Evolutionary conservation across 2,888 invertebrate genomes (phyloP).

Genomic region (Iphiclides podalirius): DNA sequence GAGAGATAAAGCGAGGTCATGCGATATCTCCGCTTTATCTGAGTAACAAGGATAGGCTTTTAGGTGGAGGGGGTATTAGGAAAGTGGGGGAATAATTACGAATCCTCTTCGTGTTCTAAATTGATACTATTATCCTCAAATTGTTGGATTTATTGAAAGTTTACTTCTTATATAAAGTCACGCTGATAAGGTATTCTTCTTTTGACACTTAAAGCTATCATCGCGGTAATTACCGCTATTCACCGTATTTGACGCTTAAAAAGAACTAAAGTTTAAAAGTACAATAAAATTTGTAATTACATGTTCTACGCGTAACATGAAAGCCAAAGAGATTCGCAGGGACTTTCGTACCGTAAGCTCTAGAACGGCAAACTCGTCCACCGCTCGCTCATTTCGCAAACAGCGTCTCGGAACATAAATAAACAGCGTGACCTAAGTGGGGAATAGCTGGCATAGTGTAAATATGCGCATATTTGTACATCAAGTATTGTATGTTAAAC

Average conservation of each 20-base stretch:
- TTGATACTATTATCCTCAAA: conserved; percentile 31
- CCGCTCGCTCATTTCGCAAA: conserved; percentile 47
- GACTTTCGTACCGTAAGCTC: not conserved
- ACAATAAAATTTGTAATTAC: no score
- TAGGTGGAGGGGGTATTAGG: conserved; percentile 57
- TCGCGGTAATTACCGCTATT: no score
- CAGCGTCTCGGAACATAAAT: conserved; percentile 34
- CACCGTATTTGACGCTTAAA: no score
- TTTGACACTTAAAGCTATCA: conserved; percentile 28
- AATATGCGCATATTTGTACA: conserved; percentile 66
- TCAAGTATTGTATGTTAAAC: conserved; percentile 63
- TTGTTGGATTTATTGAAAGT: conserved; percentile 14
- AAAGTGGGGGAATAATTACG: conserved; percentile 56
- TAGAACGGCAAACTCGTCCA: not conserved
- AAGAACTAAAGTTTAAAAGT: no score
- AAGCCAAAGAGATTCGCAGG: no score
- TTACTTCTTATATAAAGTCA: not conserved
- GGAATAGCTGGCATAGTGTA: conserved; percentile 39
- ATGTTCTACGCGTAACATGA: no score
- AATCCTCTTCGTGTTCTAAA: conserved; percentile 59
- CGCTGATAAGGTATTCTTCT: conserved; percentile 24
- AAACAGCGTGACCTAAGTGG: conserved; percentile 40
- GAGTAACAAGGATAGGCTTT: conserved; percentile 75
- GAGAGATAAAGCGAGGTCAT: conserved; percentile 67
- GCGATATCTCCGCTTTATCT: conserved; percentile 71